These are phyloP conservation scores for Leucopsar rothschildi DNA, from an alignment of 2,113 vertebrate genomes.

Conservation along the genomic window DNA sequence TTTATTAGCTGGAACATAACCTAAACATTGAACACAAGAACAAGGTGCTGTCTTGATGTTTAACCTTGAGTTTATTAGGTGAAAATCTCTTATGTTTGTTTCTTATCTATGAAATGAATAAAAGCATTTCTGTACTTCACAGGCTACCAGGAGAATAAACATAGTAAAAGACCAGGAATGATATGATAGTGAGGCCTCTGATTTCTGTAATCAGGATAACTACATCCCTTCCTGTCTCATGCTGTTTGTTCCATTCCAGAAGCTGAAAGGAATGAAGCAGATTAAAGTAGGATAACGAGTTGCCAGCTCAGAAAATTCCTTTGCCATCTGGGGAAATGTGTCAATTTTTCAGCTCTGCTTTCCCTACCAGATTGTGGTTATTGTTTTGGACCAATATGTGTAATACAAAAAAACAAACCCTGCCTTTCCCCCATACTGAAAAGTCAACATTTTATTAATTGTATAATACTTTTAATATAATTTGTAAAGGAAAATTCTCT, in stretches of 20 bases:
- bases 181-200: not conserved
- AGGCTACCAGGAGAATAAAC: not conserved
- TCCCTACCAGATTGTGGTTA: constrained; percentile 1
- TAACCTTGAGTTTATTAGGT: not conserved
- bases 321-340: not conserved
- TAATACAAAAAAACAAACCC: not conserved
- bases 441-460: not conserved
- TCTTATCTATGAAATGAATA: not conserved
- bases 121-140: not conserved
- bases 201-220: not conserved
- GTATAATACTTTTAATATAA: not conserved
- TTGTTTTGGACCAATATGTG: not conserved
- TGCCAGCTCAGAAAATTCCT: not conserved
- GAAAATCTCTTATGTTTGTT: not conserved
- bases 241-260: not conserved
- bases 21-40: not conserved
- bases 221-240: not conserved
- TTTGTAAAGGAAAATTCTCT: constrained; percentile 20
- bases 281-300: not conserved
- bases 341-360: constrained; percentile 6
- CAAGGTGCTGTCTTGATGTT: not conserved
- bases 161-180: not conserved
- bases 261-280: not conserved
- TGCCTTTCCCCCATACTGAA: not conserved
- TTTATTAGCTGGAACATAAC: not conserved